phyloP scores from a whole-genome alignment of 2,888 invertebrate species.

The Nebria brevicollis region DNA sequence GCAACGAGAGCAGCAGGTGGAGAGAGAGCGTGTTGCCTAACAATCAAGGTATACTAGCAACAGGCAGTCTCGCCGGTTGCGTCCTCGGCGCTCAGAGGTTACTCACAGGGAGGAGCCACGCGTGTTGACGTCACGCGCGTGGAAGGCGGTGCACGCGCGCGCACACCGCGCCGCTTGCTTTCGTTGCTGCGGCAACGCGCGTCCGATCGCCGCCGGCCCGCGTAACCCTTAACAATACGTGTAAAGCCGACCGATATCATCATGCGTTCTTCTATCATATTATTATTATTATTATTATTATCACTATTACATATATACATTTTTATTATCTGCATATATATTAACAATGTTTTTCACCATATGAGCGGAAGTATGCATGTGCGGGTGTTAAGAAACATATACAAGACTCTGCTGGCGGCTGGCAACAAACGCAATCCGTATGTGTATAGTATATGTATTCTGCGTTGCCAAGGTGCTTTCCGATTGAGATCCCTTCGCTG shows the following conservation, averaged over 20 bases:
- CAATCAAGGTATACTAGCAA: conserved; percentile 61
- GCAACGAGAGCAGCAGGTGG: conserved; percentile 46
- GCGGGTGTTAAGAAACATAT: too few relatives aligned
- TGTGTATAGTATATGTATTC: too few relatives aligned
- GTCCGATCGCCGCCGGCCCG: conserved; percentile 57
- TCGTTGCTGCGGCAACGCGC: conserved; percentile 58
- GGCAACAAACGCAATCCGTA: too few relatives aligned
- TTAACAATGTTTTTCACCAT: too few relatives aligned
- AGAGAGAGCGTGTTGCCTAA: conserved; percentile 50
- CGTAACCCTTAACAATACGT: conserved; percentile 54
- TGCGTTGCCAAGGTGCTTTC: too few relatives aligned
- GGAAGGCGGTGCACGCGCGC: conserved; percentile 61
- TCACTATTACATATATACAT: too few relatives aligned
- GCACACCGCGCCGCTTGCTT: conserved; percentile 58
- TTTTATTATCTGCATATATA: too few relatives aligned
- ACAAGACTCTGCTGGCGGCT: too few relatives aligned
- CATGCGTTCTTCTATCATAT: neutral
- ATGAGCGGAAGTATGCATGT: too few relatives aligned
- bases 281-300: too few relatives aligned
- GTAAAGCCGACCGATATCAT: neutral
- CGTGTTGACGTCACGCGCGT: conserved; percentile 58
- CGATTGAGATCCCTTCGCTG: neutral
- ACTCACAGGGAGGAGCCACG: conserved; percentile 59
- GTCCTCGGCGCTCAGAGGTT: conserved; percentile 50
- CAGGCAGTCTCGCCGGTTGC: conserved; percentile 61